Conservation (phyloP, 2,113 vertebrate genomes). For the Amphilophus citrinellus region DNA sequence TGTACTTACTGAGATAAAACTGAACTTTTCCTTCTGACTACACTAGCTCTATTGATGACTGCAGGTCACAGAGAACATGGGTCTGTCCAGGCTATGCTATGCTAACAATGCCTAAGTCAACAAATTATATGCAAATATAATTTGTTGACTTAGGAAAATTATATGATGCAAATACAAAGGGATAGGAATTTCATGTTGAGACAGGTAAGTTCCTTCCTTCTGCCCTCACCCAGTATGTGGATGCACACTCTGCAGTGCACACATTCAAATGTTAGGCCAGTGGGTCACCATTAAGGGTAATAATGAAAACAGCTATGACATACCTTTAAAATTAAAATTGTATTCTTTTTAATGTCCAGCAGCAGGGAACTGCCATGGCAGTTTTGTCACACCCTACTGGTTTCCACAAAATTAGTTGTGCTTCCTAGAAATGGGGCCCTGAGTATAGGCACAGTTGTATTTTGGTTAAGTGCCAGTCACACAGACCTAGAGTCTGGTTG, state of each 20-base stretch:
- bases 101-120: background rate
- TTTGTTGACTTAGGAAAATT: background rate
- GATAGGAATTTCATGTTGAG: background rate
- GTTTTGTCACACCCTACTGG: background rate
- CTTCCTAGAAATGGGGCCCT: background rate
- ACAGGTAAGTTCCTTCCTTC: background rate
- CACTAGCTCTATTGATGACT: background rate
- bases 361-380: background rate
- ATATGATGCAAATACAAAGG: background rate
- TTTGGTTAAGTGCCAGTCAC: background rate
- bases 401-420: background rate
- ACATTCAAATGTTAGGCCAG: background rate
- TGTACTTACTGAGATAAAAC: background rate
- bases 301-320: background rate
- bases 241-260: background rate
- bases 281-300: background rate
- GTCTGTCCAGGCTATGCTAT: background rate
- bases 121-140: background rate
- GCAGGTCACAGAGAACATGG: background rate
- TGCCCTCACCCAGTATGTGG: background rate
- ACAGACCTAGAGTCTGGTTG: background rate
- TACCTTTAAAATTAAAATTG: background rate
- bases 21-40: background rate
- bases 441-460: background rate
- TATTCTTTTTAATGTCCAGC: background rate